These are phyloP conservation scores for Cisticola juncidis DNA, from an alignment of 2,113 vertebrate genomes.

Conservation along the genomic window DNA sequence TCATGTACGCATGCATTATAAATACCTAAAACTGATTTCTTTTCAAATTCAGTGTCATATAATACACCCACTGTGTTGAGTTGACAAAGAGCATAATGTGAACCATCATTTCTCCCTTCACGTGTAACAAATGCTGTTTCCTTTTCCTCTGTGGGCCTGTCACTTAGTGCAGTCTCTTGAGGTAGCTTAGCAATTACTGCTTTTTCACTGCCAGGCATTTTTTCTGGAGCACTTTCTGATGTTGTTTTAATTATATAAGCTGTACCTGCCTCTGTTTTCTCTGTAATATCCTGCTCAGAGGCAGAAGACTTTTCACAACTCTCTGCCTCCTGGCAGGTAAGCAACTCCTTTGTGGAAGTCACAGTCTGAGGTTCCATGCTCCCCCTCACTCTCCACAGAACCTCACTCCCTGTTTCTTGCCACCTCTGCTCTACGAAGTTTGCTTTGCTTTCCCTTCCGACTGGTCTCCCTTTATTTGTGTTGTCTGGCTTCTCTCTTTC, in stretches of 20 bases:
- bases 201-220: constrained; percentile 77
- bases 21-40: constrained; percentile 72
- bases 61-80: constrained; percentile 71
- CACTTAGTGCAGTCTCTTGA: constrained; percentile 78
- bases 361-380: neutral
- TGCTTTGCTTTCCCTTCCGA: neutral
- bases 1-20: constrained; percentile 66
- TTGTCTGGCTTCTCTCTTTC: neutral
- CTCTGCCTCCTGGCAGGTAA: constrained; percentile 71
- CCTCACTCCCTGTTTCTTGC: constrained; percentile 29
- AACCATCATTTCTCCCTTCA: constrained; percentile 78
- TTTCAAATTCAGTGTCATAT: constrained; percentile 76
- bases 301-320: constrained; percentile 68
- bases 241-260: constrained; percentile 81
- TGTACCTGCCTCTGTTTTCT: constrained; percentile 68
- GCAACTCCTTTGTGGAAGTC: constrained; percentile 49
- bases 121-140: constrained; percentile 80
- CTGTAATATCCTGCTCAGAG: constrained; percentile 55
- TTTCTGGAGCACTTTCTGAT: constrained; percentile 79
- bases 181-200: constrained; percentile 81
- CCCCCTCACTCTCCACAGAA: neutral
- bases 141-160: constrained; percentile 78
- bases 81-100: constrained; percentile 79
- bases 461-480: neutral
- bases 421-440: neutral